These are phyloP conservation scores for Muraenolepis orangiensis DNA, from an alignment of 2,797 vertebrate genomes.

Conservation along the genomic window DNA sequence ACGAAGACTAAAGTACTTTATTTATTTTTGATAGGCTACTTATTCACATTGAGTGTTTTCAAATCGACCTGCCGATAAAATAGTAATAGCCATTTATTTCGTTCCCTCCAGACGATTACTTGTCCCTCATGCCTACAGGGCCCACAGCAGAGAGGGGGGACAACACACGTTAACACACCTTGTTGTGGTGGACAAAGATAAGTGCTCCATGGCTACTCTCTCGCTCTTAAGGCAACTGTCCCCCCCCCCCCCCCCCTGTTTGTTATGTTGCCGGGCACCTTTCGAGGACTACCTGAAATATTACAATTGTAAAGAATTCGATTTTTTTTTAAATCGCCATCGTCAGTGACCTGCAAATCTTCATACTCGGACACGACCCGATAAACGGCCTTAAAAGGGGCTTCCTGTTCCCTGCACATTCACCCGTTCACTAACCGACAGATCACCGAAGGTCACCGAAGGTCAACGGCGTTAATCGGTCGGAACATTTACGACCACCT, in stretches of 20 bases:
- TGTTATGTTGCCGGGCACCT: no score
- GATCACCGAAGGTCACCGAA: no score
- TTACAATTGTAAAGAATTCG: no score
- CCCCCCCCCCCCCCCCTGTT: no score
- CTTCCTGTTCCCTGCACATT: no score
- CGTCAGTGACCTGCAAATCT: no score
- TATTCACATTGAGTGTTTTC: slow-evolving; percentile 50
- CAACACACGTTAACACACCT: not conserved
- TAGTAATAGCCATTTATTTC: slow-evolving; percentile 43
- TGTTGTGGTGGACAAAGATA: not conserved
- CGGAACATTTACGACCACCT: not conserved
- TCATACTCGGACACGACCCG: no score
- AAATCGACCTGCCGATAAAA: slow-evolving; percentile 53
- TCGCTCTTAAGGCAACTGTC: not conserved
- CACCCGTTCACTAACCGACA: no score
- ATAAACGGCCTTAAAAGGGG: no score
- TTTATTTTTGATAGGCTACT: slow-evolving; percentile 49
- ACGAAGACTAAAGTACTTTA: slow-evolving; percentile 37
- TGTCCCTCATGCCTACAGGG: slow-evolving; percentile 24
- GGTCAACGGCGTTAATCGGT: no score
- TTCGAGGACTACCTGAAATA: no score
- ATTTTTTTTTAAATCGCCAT: no score
- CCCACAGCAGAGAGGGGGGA: slow-evolving; percentile 1
- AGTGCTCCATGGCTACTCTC: not conserved
- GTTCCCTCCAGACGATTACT: slow-evolving; percentile 4